Conservation (phyloP, 2,113 vertebrate genomes). For the Raphicerus campestris region DNA sequence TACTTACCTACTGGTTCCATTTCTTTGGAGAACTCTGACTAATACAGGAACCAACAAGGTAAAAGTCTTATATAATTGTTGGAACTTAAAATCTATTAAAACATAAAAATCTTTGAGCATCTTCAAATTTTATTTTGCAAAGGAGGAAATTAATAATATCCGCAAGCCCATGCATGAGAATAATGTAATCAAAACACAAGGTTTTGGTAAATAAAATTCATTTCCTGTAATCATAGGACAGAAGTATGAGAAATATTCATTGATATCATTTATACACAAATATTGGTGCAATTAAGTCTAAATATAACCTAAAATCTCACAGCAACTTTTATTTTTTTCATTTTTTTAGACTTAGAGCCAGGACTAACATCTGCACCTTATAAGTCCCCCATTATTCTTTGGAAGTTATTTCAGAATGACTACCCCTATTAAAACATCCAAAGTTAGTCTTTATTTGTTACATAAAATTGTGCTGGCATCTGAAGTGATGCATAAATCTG, state of each 20-base stretch:
- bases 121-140: constrained; percentile 28
- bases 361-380: not conserved
- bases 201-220: constrained; percentile 11
- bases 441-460: not conserved
- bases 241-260: constrained; percentile 20
- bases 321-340: not conserved
- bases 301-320: constrained; percentile 12
- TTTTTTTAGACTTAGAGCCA: not conserved
- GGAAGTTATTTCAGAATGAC: constrained; percentile 20
- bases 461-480: not conserved
- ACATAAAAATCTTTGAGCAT: not conserved
- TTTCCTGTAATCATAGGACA: constrained; percentile 11
- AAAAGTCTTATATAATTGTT: not conserved
- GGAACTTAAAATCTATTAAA: not conserved
- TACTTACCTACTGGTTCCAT: not conserved
- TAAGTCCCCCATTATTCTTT: not conserved
- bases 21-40: not conserved
- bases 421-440: not conserved
- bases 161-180: not conserved
- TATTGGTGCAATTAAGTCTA: not conserved
- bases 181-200: not conserved
- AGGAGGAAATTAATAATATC: not conserved
- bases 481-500: not conserved
- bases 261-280: not conserved
- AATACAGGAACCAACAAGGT: not conserved